A percentile compares a stretch with the other conserved stretches of the same genome.
phyloP scores from a whole-genome alignment of 2,797 vertebrate species.

The Lagocephalus sceleratus region DNA sequence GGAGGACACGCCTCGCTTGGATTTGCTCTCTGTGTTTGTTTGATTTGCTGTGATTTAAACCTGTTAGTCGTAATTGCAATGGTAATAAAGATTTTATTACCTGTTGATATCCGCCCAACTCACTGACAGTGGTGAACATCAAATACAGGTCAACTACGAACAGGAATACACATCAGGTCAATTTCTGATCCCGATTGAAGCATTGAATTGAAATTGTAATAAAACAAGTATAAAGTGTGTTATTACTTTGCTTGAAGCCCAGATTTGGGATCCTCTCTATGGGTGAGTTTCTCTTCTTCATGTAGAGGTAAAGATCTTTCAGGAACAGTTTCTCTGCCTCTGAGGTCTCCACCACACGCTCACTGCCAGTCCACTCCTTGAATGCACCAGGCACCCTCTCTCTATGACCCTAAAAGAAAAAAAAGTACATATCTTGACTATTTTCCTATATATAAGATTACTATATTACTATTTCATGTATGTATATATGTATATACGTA shows the following conservation, averaged over 20 bases:
- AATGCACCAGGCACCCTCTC: slow-evolving; percentile 44
- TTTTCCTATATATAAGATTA: too few species aligned
- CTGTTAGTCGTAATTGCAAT: neutral
- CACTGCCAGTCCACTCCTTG: slow-evolving; percentile 27
- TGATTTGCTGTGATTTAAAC: neutral
- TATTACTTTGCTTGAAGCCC: slow-evolving; percentile 80
- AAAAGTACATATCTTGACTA: too few species aligned
- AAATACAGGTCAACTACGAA: slow-evolving; percentile 75
- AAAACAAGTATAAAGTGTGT: neutral
- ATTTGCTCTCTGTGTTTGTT: neutral
- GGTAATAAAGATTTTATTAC: slow-evolving; percentile 45
- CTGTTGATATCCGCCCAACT: slow-evolving; percentile 77
- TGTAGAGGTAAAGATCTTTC: slow-evolving; percentile 74
- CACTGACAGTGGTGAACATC: slow-evolving; percentile 75
- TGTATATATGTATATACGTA: too few species aligned
- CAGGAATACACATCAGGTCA: slow-evolving; percentile 3
- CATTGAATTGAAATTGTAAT: neutral
- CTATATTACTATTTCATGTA: too few species aligned
- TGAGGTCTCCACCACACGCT: slow-evolving; percentile 29
- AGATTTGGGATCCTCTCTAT: slow-evolving; percentile 81
- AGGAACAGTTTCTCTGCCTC: slow-evolving; percentile 69
- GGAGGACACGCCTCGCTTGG: neutral
- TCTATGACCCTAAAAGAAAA: slow-evolving; percentile 23
- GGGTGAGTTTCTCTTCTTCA: slow-evolving; percentile 75
- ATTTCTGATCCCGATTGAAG: neutral